Conservation (phyloP, 2,888 invertebrate species). For the Synergus japonicus region DNA sequence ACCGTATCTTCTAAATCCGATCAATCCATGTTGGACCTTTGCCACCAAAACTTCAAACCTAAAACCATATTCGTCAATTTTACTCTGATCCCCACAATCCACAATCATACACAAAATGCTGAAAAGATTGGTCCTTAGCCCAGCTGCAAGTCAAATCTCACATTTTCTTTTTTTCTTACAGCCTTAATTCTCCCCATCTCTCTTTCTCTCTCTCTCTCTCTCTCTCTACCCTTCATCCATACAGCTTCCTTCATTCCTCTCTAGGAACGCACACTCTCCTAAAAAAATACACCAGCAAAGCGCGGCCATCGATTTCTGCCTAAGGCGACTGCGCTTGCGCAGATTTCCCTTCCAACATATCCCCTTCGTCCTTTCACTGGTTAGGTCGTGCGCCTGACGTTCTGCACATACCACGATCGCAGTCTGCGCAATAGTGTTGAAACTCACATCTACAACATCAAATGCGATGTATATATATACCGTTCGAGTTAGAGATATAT, state of each 20-base stretch:
- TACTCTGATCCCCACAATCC: neutral
- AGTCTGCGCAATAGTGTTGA: constrained; percentile 45
- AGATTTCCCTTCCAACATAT: constrained; percentile 43
- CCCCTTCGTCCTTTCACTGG: constrained; percentile 47
- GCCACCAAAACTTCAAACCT: neutral
- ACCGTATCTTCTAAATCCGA: neutral
- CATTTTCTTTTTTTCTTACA: constrained; percentile 18
- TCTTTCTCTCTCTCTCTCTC: constrained; percentile 43
- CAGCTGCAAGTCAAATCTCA: constrained; percentile 22
- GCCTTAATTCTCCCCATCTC: constrained; percentile 36
- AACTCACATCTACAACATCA: neutral
- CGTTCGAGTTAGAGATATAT: constrained; percentile 35
- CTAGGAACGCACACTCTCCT: constrained; percentile 10
- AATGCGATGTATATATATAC: neutral
- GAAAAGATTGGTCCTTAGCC: constrained; percentile 5
- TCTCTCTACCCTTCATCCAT: constrained; percentile 35
- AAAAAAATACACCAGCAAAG: constrained; percentile 55
- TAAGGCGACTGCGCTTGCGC: constrained; percentile 61
- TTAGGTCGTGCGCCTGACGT: constrained; percentile 42
- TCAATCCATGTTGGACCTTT: neutral
- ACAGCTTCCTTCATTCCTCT: constrained; percentile 52
- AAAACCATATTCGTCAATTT: neutral
- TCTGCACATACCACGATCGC: constrained; percentile 46
- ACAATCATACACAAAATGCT: neutral
- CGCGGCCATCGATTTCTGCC: constrained; percentile 71